Base-by-base conservation (phyloP, 2,113 vertebrate genomes). In the Ceratotherium simum region DNA sequence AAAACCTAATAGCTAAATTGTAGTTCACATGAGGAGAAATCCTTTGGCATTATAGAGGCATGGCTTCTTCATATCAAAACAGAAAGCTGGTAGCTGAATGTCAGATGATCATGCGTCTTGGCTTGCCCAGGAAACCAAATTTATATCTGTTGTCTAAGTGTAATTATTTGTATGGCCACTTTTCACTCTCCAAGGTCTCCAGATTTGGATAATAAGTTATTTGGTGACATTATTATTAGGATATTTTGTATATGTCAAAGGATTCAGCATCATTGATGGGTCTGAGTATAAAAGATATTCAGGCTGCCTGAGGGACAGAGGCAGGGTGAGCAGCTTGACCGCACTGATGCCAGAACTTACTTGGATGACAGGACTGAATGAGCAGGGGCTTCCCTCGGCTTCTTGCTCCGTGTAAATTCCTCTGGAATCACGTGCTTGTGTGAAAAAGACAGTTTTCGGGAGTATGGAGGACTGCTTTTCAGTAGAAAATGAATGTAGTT, bases 301-400 rank as follows among this genome's bases (percentile, higher is more conserved):
- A 6, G 20, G n/a, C 3, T 8, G 33, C 6, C 10, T 0, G 42
- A 64, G 72, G 8, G 21, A 20, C 16, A 48, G 39, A 6, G 8
- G 14, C 20, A 25, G 51, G 27, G 75, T 51, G 46, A 21, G 3
- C 5, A 10, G 29, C 31, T 33, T 27, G 60, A 29, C 33, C 33
- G 33, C 27, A 7, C 16, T 3, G 60, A 31, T 0, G 33, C 73
- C 60, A 39, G 33, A 48, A 31, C 25, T 13, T 7, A 3, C 1
- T 5, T 36, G 17, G 11, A 29, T 8, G 6, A 21, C 33, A 54
- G 33, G 25, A 31, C 42, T 42, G n/a, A 4, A 0, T 1, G 2
- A 62, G 17, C 27, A 25, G n/a, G 60, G 46, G 14, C 75, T 79
- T 54, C 48, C 2, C 27, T 23, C 17, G 5, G 48, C 62, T 39